Percentiles rank a stretch among this genome's conserved stretches.
phyloP scores from a whole-genome alignment of 2,888 invertebrate species.

The Auanema freiburgensis region DNA sequence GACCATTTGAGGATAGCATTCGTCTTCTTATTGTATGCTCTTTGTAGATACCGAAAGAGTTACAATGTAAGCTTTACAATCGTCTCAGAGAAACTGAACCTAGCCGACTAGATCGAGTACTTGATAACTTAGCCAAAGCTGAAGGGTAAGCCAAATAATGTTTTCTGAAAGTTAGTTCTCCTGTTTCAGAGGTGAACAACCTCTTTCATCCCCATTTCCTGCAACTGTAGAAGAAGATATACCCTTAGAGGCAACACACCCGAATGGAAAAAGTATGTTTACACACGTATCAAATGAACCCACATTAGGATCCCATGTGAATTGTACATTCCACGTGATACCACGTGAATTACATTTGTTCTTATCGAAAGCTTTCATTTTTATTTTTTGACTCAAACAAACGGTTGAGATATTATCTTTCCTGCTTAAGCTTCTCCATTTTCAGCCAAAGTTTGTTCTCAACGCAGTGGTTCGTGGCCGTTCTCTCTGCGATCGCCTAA shows the following conservation, averaged over 20 bases:
- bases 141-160: slow-evolving; percentile 21
- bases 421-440: background rate
- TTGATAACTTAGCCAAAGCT: slow-evolving; percentile 55
- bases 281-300: background rate
- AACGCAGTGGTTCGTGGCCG: slow-evolving; percentile 42
- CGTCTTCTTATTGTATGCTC: background rate
- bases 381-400: background rate
- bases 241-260: slow-evolving; percentile 22
- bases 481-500: slow-evolving; percentile 28
- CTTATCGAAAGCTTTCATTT: background rate
- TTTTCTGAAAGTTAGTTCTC: background rate
- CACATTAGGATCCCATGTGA: background rate
- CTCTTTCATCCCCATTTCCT: slow-evolving; percentile 37
- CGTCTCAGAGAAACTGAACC: slow-evolving; percentile 84
- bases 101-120: slow-evolving; percentile 75
- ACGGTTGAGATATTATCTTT: too few relatives aligned
- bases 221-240: slow-evolving; percentile 38
- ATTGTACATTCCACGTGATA: background rate
- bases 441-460: slow-evolving; percentile 37
- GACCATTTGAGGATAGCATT: slow-evolving; percentile 2
- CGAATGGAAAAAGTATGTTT: slow-evolving; percentile 30
- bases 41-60: slow-evolving; percentile 75
- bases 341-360: background rate
- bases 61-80: slow-evolving; percentile 83
- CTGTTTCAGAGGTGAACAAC: slow-evolving; percentile 15